Percentiles rank a stretch among this genome's conserved stretches.
These are phyloP conservation scores for Ptiloglossa arizonensis DNA, from an alignment of 1,140 invertebrate genomes.

Conservation along the genomic window DNA sequence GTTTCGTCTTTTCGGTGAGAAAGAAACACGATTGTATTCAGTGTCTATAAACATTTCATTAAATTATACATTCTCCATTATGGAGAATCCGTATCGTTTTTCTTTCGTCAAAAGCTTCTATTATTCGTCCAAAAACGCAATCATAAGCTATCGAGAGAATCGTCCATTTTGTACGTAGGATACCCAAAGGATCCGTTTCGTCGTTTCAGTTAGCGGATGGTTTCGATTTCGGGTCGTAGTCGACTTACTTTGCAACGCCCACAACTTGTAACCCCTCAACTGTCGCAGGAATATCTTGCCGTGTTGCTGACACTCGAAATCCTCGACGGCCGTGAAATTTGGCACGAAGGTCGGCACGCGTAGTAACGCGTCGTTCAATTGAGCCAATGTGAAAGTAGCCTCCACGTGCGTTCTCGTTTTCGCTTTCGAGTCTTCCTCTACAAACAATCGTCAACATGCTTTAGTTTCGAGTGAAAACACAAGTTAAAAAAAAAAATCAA, in stretches of 20 bases:
- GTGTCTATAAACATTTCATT: no score
- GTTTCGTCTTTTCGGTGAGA: no score
- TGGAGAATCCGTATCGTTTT: no score
- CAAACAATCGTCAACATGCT: constrained; percentile 40
- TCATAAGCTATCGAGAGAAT: no score
- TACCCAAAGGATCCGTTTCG: no score
- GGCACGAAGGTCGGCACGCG: constrained; percentile 86
- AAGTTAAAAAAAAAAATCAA: no score
- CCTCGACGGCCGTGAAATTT: constrained; percentile 85
- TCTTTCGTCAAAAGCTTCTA: no score
- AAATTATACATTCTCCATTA: no score
- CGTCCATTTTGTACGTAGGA: no score
- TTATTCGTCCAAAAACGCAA: no score
- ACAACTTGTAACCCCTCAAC: constrained; percentile 85
- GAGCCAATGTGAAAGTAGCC: constrained; percentile 70
- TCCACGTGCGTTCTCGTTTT: constrained; percentile 65
- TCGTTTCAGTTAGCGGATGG: no score
- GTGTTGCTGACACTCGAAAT: constrained; percentile 85
- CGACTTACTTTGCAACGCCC: constrained; percentile 87
- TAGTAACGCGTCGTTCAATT: constrained; percentile 79
- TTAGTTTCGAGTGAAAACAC: neutral
- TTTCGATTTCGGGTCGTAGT: neutral
- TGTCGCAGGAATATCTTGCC: constrained; percentile 86
- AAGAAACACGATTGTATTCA: no score
- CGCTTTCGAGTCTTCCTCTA: constrained; percentile 65